phyloP scores from a whole-genome alignment of 2,113 vertebrate genomes.

The Pholis gunnellus region DNA sequence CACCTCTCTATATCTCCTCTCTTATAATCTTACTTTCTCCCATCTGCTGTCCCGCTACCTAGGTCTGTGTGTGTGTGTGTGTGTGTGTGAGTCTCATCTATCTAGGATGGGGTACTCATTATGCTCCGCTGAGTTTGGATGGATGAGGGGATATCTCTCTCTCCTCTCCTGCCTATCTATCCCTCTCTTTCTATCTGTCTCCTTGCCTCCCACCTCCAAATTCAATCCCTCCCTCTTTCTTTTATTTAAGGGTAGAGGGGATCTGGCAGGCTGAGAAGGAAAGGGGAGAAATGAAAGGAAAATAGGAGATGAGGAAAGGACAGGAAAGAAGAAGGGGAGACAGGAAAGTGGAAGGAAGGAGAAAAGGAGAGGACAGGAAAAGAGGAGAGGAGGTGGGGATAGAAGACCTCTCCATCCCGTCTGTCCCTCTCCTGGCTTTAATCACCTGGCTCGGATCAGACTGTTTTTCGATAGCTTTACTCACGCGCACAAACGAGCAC shows the following conservation, averaged over 20 bases:
- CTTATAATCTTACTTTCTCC: slow-evolving; percentile 31
- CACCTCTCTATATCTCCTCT: slow-evolving; percentile 6
- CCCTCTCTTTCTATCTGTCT: slow-evolving; percentile 6
- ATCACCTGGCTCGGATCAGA: slow-evolving; percentile 33
- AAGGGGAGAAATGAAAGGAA: neutral
- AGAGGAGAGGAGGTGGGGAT: neutral
- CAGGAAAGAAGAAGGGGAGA: neutral
- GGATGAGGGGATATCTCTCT: slow-evolving; percentile 50
- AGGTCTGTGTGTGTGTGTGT: slow-evolving; percentile 6
- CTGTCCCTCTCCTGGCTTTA: slow-evolving; percentile 7
- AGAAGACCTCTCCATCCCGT: neutral
- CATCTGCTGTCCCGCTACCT: slow-evolving; percentile 54
- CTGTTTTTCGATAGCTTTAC: slow-evolving; percentile 33
- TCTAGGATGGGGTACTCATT: slow-evolving; percentile 46
- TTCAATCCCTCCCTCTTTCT: neutral
- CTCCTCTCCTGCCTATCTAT: neutral
- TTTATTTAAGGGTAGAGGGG: slow-evolving; percentile 20
- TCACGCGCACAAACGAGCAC: slow-evolving; percentile 21
- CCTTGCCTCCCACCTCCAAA: neutral
- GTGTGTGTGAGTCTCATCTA: slow-evolving; percentile 40
- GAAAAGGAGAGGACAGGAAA: neutral
- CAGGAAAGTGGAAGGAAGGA: neutral
- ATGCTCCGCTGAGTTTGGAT: slow-evolving; percentile 45
- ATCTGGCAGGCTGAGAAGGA: neutral
- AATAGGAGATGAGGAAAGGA: neutral